These are phyloP conservation scores for Argopecten irradians DNA, from an alignment of 1,140 invertebrate species.

Conservation along the genomic window DNA sequence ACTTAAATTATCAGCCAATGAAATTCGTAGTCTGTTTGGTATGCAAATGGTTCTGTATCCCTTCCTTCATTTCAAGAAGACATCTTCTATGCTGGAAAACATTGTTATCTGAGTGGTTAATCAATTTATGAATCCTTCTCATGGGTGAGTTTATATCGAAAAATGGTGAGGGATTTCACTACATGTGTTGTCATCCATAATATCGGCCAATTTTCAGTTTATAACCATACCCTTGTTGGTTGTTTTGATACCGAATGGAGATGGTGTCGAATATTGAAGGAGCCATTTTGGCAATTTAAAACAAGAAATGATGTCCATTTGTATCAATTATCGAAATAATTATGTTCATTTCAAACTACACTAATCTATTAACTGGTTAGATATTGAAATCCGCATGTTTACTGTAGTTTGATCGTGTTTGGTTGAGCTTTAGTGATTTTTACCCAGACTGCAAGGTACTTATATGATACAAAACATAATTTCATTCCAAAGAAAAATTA, in stretches of 20 bases:
- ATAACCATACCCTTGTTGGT: background rate
- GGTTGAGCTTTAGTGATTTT: background rate
- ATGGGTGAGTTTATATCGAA: background rate
- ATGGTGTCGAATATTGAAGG: background rate
- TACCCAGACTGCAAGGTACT: background rate
- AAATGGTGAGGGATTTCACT: background rate
- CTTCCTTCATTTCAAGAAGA: slow-evolving; percentile 15
- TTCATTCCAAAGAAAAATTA: background rate
- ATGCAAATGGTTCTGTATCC: background rate
- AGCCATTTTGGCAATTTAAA: background rate
- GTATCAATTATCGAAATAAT: background rate
- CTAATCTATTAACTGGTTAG: background rate
- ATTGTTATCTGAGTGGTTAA: background rate
- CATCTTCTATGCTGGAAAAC: background rate
- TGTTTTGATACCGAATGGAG: background rate
- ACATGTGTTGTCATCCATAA: background rate
- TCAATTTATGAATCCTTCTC: background rate
- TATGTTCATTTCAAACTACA: background rate
- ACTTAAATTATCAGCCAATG: slow-evolving; percentile 7
- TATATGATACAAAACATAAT: slow-evolving; percentile 11
- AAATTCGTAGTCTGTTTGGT: background rate
- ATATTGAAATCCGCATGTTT: background rate
- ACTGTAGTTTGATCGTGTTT: background rate
- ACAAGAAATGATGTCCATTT: background rate
- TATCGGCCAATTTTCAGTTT: background rate